These are phyloP conservation scores for Baccha elongata DNA, from an alignment of 2,888 invertebrate species.

Conservation along the genomic window DNA sequence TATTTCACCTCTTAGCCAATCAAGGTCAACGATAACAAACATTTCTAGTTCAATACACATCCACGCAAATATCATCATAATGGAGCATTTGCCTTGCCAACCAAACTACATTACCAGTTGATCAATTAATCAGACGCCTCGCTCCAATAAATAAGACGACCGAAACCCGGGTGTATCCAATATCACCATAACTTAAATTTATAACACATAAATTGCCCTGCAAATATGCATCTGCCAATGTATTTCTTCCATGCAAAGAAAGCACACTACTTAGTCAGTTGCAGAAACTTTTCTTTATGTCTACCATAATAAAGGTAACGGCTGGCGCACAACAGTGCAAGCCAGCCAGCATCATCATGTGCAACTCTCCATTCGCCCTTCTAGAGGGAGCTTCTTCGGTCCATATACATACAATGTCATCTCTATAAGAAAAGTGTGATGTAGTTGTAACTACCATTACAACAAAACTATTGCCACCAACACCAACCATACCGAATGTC, in stretches of 20 bases:
- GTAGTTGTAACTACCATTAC: slow-evolving; percentile 43
- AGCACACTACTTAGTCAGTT: slow-evolving; percentile 9
- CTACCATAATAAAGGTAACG: neutral
- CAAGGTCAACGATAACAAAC: slow-evolving; percentile 13
- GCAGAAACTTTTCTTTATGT: neutral
- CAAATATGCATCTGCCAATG: slow-evolving; percentile 54
- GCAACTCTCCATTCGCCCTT: too few relatives aligned
- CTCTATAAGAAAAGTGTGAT: slow-evolving; percentile 48
- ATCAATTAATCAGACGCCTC: slow-evolving; percentile 55
- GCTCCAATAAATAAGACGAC: slow-evolving; percentile 38
- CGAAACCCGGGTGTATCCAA: slow-evolving; percentile 44
- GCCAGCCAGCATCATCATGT: slow-evolving; percentile 27
- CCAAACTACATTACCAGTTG: neutral
- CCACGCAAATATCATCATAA: neutral
- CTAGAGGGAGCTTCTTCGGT: neutral
- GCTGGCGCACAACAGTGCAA: slow-evolving; percentile 13
- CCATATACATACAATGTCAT: too few relatives aligned
- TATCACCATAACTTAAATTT: slow-evolving; percentile 63
- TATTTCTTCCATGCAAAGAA: slow-evolving; percentile 14
- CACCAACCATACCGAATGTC: slow-evolving; percentile 61
- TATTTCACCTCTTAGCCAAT: too few relatives aligned
- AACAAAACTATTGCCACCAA: slow-evolving; percentile 17
- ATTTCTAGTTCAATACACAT: neutral
- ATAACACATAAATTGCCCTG: slow-evolving; percentile 57
- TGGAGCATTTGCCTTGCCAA: slow-evolving; percentile 3